Base-by-base conservation (phyloP, 2,113 vertebrate species). In the Dasyprocta punctata region DNA sequence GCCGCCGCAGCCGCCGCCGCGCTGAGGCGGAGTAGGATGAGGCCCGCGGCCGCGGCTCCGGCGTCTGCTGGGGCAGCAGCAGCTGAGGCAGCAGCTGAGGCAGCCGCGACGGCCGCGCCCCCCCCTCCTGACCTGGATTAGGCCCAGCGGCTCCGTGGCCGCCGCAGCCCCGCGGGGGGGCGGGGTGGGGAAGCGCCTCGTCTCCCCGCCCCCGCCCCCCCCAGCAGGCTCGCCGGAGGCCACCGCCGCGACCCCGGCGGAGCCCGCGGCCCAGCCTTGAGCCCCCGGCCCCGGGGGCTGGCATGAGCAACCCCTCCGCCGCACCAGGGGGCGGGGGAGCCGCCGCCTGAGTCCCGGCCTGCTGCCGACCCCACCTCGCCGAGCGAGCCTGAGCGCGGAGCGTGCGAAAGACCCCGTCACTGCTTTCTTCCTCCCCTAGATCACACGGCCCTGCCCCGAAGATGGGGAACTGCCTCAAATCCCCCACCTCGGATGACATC, bases 401-500 rank as follows among this genome's bases (percentile, higher is more conserved):
- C 82, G 75, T 92, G 88, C 91, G 90, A 73, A 94, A 82, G 93
- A 93, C 94, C 96, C 90, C 86, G 83, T 75, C 85, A 83, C 96
- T 28, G 94, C 97, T 95, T 90, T 89, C 92, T 93, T 81, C 96
- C 94, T 54, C 52, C 87, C 93, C 33, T 33, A 82, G 95, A 85
- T 98, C 96, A 24, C 92, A 93, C 63, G 60, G 88, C 75, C 71
- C 38, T 52, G 84, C 92, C 94, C 95, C 95, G 75, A 99, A 99
- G 98, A 99, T 99, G 99, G 99, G 99, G 98, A 99, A 99, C 98
- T 99, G 99, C 98, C 98, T 99, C 97, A 99, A 99, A 98, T 99
- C 99, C 98, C 99, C 99, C 93, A 99, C 99, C 96, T 99, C 99
- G 96, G 99, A 99, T 98, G 99, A 99, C 98, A 99, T 99, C 97